A percentile compares a stretch with the other conserved stretches of the same genome.
Evolutionary conservation across 1,140 invertebrate genomes (phyloP).

Genomic region (Hyles vespertilio): DNA sequence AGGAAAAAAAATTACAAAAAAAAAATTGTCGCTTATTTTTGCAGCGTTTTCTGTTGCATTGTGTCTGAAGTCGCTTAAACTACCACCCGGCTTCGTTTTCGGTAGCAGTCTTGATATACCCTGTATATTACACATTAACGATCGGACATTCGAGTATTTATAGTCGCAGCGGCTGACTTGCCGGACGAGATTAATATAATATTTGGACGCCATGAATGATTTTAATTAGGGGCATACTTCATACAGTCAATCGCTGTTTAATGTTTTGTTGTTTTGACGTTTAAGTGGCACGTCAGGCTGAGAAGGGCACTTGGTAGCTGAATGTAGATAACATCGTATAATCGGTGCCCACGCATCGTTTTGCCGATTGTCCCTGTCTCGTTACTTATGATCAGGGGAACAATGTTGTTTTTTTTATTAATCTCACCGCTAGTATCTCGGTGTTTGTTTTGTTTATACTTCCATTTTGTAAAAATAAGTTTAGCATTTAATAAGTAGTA

Average conservation of each 20-base stretch:
- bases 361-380: constrained; percentile 32
- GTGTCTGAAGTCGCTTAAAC: too few relatives aligned
- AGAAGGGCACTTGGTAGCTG: constrained; percentile 27
- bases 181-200: too few relatives aligned
- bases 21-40: too few relatives aligned
- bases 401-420: constrained; percentile 13
- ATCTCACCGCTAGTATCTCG: constrained; percentile 2
- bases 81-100: too few relatives aligned
- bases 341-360: constrained; percentile 46
- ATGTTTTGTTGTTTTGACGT: constrained; percentile 17
- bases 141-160: constrained; percentile 25
- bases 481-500: too few relatives aligned
- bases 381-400: constrained; percentile 45
- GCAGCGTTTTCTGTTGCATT: too few relatives aligned
- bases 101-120: too few relatives aligned
- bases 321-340: constrained; percentile 42
- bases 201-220: too few relatives aligned
- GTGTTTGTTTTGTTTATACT: constrained; percentile 9
- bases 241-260: constrained; percentile 4
- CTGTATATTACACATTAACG: constrained; percentile 32
- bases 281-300: constrained; percentile 18
- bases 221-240: too few relatives aligned
- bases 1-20: too few relatives aligned
- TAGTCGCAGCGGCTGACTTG: constrained; percentile 22
- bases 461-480: background rate